Base-by-base conservation (phyloP, 2,888 invertebrate genomes). In the Mesorhabditis belari region DNA sequence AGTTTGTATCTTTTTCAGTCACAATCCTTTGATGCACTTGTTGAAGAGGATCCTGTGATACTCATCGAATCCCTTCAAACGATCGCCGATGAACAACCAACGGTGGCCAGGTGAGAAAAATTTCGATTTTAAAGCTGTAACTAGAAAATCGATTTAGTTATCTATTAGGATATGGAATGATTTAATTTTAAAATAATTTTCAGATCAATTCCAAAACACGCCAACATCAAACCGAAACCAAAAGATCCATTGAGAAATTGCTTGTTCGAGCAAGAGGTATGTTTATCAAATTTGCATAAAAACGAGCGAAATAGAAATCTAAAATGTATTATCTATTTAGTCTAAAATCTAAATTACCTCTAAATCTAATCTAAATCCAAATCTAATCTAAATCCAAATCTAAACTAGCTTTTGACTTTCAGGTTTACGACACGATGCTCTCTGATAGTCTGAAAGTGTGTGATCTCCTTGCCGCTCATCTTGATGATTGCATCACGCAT, bases 351-450 rank as follows among this genome's bases (percentile, higher is more conserved):
- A n/a, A n/a, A n/a, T n/a, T n/a, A n/a, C n/a, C n/a, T n/a, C n/a
- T n/a, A n/a, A n/a, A n/a, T n/a, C n/a, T n/a, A n/a, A n/a, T n/a
- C n/a, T n/a, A n/a, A n/a, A n/a, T n/a, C n/a, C n/a, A n/a, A n/a
- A n/a, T n/a, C n/a, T n/a, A n/a, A n/a, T n/a, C n/a, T n/a, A n/a
- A n/a, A n/a, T n/a, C n/a, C n/a, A n/a, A n/a, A n/a, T n/a, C n/a
- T n/a, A n/a, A n/a, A n/a, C n/a, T n/a, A n/a, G n/a, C n/a, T n/a
- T n/a, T n/a, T n/a, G 44, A 50, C 12, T 54, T 64, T 35, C 52
- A 73, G 73, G 76, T 79, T 17, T 79, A 79, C 70, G 79, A 79
- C 55, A 67, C 70, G 60, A 79, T 79, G 78, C 67, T 73, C 49
- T 68, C 67, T 4, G 79, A 79, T 53, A 77, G 76, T 17, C 63